Conservation (phyloP, 2,113 vertebrate genomes). For the Limnothrissa miodon region DNA sequence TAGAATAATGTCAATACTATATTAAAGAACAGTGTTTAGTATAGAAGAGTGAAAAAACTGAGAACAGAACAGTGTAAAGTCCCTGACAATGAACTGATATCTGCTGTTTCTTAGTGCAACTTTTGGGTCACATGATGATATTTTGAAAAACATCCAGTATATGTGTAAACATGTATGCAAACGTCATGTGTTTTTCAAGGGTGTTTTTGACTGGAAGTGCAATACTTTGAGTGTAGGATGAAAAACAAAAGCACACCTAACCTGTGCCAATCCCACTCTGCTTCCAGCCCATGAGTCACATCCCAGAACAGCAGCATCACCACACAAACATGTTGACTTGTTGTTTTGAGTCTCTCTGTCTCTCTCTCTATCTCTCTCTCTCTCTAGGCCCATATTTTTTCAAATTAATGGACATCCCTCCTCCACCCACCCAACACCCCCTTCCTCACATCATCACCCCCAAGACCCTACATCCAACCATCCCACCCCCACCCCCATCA, state of each 20-base stretch:
- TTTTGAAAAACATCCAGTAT: background rate
- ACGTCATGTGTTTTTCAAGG: background rate
- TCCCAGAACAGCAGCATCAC: background rate
- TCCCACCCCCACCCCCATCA: background rate
- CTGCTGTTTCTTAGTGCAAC: background rate
- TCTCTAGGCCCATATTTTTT: background rate
- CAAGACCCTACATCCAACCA: background rate
- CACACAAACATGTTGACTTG: constrained; percentile 38
- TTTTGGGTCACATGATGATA: background rate
- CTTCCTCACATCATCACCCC: background rate
- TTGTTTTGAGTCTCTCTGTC: background rate
- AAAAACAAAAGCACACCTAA: background rate
- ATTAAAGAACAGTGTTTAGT: no score
- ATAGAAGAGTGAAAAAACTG: no score
- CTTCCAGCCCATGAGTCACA: background rate
- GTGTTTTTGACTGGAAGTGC: background rate
- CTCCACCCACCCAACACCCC: background rate
- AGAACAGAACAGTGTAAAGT: no score
- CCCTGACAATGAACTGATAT: background rate
- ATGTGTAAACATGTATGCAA: background rate
- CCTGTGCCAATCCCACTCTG: background rate
- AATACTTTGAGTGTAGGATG: background rate
- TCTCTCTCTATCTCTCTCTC: no score
- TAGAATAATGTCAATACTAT: no score
- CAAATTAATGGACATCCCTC: background rate